Evolutionary conservation across 1,140 invertebrate genomes (phyloP), one percentile per base, ranked within the genome.

Genomic region (Penaeus vannamei): DNA sequence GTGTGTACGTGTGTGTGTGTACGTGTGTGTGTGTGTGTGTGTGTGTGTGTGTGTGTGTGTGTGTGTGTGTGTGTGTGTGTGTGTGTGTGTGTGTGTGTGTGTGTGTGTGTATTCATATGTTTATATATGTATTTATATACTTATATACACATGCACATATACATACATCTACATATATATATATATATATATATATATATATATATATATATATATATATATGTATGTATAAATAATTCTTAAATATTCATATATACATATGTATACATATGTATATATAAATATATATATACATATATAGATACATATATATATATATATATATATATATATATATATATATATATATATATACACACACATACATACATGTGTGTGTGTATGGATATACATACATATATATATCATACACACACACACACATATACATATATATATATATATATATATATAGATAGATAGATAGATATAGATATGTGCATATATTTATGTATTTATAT

Each of bases 151-250:
- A n/a, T n/a, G n/a, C n/a, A n/a, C n/a, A n/a, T n/a, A n/a, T n/a
- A n/a, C n/a, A n/a, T n/a, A n/a, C n/a, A n/a, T n/a, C n/a, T n/a
- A 26, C 3, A 76, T 53, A 3, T 10, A 10, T 53, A 3, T 10
- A 53, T 53, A 3, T 10, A n/a, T 76, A 26, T 23, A n/a, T 76
- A n/a, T n/a, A n/a, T 76, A 76, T 76, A 76, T 76, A 76, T 76
- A 76, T 76, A 76, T 76, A n/a, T 76, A 76, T 76, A 76, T 76
- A 76, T 76, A 76, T 76, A 76, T 76, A 22, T 76, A 76, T 76
- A 53, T 53, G 10, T 53, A 53, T 12, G 8, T 53, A 53, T 53
- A 10, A 5, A 46, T 46, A 10, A n/a, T n/a, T n/a, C n/a, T n/a
- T n/a, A n/a, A n/a, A n/a, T n/a, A n/a, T n/a, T 29, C 23, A 72